phyloP scores from a whole-genome alignment of 1,140 invertebrate species.

The Saxidomus purpurata region DNA sequence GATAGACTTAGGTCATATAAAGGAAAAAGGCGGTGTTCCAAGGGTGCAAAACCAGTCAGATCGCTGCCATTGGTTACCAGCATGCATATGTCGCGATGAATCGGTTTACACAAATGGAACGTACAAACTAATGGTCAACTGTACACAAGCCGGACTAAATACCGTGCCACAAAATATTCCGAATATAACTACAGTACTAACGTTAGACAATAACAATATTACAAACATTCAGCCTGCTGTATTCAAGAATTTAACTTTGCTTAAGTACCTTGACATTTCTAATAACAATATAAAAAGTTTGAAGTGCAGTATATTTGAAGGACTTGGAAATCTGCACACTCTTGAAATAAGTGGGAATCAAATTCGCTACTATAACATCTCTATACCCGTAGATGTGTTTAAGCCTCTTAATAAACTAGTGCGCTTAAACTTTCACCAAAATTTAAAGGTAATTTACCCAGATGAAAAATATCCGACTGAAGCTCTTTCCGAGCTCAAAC shows the following conservation, averaged over 20 bases:
- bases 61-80: neutral
- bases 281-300: constrained; percentile 1
- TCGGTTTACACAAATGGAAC: neutral
- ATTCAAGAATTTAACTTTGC: neutral
- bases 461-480: neutral
- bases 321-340: constrained; percentile 22
- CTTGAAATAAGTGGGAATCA: constrained; percentile 13
- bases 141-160: neutral
- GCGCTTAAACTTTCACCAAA: neutral
- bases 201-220: constrained; percentile 5
- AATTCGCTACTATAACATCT: neutral
- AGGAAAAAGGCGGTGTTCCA: too few species aligned
- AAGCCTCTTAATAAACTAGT: neutral
- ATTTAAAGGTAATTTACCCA: neutral
- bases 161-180: neutral
- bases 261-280: constrained; percentile 31
- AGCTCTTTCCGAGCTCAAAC: neutral
- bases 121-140: constrained; percentile 25
- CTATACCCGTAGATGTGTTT: neutral
- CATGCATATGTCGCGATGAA: constrained; percentile 12
- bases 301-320: neutral
- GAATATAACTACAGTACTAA: constrained; percentile 1
- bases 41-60: neutral
- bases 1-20: too few species aligned
- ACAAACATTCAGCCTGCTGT: neutral